Conservation (phyloP, 2,797 vertebrate species). For the Spinus olivaceus region DNA sequence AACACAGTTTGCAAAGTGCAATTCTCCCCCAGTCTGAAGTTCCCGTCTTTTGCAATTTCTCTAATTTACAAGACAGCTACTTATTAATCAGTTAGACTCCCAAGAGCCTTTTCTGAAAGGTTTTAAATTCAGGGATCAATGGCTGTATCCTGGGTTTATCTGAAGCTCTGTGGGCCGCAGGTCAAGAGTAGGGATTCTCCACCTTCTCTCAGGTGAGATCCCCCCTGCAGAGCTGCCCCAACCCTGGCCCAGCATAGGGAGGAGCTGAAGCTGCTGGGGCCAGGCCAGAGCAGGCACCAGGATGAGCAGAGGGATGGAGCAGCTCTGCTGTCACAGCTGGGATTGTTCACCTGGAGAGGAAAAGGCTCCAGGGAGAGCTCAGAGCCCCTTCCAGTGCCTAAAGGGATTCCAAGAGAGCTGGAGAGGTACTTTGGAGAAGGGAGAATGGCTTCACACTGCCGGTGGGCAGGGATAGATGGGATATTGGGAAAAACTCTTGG, state of each 20-base stretch:
- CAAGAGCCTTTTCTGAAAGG: not conserved
- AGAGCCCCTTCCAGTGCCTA: not conserved
- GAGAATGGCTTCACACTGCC: not conserved
- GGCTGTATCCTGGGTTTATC: not conserved
- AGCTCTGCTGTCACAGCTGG: not conserved
- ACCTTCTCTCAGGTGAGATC: not conserved
- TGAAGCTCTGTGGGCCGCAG: not conserved
- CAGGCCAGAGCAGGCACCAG: not conserved
- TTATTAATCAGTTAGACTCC: not conserved
- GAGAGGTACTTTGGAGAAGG: not conserved
- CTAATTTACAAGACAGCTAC: not conserved
- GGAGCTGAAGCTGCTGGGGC: not conserved
- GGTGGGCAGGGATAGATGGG: not conserved
- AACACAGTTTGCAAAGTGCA: not conserved
- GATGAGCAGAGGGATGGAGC: not conserved
- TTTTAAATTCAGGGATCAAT: not conserved
- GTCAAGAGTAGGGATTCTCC: not conserved
- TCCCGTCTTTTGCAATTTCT: not conserved
- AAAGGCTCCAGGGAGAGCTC: not conserved
- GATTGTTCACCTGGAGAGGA: not conserved
- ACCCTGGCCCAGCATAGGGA: not conserved
- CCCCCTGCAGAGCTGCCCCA: not conserved
- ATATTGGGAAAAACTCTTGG: not conserved
- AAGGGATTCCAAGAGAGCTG: not conserved
- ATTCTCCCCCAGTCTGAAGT: not conserved